Evolutionary conservation across 2,113 vertebrate genomes (phyloP).

Genomic region (sheep (Ovis aries)): ARS-UI_Ramb_v3.0 NC_056057.1:99695501-99696000

Average conservation of each 20-base stretch:
- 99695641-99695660: neutral
- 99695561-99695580: neutral
- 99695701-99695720: neutral
- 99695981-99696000: neutral
- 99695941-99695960: neutral
- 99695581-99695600: neutral
- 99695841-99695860: neutral
- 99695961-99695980: neutral
- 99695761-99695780: neutral
- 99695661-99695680: neutral
- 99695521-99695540: neutral
- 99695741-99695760: neutral
- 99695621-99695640: neutral
- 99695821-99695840: neutral
- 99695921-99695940: neutral
- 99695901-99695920: neutral
- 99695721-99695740: neutral
- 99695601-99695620: neutral
- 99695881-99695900: neutral
- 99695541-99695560: neutral
- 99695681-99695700: neutral
- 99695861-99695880: neutral
- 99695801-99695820: neutral
- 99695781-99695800: neutral
- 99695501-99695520: accelerated